A percentile compares a stretch with the other conserved stretches of the same genome.
phyloP scores from a whole-genome alignment of 1,140 invertebrate genomes.

The Solenopsis fugax region DNA sequence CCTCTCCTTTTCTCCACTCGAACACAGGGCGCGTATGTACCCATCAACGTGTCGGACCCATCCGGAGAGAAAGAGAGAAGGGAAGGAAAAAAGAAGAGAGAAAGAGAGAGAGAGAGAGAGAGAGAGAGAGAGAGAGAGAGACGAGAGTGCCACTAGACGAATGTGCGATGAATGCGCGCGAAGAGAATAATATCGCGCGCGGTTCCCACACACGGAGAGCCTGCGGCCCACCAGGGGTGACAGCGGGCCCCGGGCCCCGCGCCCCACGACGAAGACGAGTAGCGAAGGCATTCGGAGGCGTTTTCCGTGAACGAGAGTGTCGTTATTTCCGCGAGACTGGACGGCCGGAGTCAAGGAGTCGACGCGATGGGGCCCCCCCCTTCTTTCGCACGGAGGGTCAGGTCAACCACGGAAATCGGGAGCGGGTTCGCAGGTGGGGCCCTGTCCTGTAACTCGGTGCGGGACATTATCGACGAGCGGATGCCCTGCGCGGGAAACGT shows the following conservation, averaged over 20 bases:
- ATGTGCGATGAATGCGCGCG: slow-evolving; percentile 11
- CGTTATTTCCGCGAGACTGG: slow-evolving; percentile 84
- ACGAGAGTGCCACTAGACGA: slow-evolving; percentile 39
- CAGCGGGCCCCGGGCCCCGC: slow-evolving; percentile 4
- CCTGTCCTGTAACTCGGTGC: slow-evolving; percentile 67
- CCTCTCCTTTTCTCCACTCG: slow-evolving; percentile 14
- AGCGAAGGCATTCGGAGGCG: slow-evolving; percentile 50
- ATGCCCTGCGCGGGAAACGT: slow-evolving; percentile 81
- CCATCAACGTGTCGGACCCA: slow-evolving; percentile 61
- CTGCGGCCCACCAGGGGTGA: slow-evolving; percentile 76
- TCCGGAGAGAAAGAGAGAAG: background rate
- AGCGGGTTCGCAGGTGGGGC: slow-evolving; percentile 62
- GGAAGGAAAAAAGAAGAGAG: background rate
- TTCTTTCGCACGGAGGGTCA: slow-evolving; percentile 70
- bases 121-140: slow-evolving; percentile 23
- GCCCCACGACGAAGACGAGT: slow-evolving; percentile 63
- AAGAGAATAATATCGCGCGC: slow-evolving; percentile 28
- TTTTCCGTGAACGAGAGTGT: slow-evolving; percentile 75
- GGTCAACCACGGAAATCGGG: slow-evolving; percentile 63
- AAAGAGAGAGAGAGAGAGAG: slow-evolving; percentile 14
- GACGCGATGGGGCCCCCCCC: slow-evolving; percentile 30
- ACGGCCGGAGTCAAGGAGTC: slow-evolving; percentile 71
- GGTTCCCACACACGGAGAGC: slow-evolving; percentile 81
- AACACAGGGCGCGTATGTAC: slow-evolving; percentile 30
- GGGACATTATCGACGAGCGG: slow-evolving; percentile 81